A percentile compares a stretch with the other conserved stretches of the same genome.
phyloP scores from a whole-genome alignment of 2,888 invertebrate genomes.

The Rhogogaster chlorosoma region DNA sequence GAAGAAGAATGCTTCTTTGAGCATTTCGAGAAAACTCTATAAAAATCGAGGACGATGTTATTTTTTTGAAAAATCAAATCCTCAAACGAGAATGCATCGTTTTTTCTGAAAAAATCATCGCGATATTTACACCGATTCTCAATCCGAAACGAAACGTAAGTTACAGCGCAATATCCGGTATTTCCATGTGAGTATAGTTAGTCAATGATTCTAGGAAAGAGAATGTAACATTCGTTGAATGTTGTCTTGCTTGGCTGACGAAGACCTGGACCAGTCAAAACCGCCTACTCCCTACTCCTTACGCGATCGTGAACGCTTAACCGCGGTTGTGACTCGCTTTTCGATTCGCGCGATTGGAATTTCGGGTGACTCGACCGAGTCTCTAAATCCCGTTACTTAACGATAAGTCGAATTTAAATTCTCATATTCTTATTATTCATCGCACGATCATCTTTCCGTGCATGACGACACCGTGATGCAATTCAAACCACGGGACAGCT shows the following conservation, averaged over 20 bases:
- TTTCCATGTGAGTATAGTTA: constrained; percentile 16
- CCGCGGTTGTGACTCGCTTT: constrained; percentile 40
- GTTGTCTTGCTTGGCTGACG: constrained; percentile 11
- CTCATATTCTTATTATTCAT: constrained; percentile 45
- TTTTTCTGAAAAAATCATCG: not conserved
- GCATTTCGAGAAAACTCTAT: not conserved
- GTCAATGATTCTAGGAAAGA: constrained; percentile 23
- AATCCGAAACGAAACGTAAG: not conserved
- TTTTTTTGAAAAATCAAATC: not conserved
- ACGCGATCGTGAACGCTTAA: not conserved
- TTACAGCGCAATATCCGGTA: constrained; percentile 30
- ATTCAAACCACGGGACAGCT: not conserved
- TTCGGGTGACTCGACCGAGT: constrained; percentile 49
- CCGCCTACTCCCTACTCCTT: constrained; percentile 37
- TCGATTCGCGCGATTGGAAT: constrained; percentile 49
- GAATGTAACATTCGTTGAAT: constrained; percentile 19
- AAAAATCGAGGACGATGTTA: no score
- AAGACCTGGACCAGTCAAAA: constrained; percentile 40
- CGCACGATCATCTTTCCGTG: constrained; percentile 38
- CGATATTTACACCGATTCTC: not conserved
- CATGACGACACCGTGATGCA: constrained; percentile 47
- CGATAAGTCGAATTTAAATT: constrained; percentile 48
- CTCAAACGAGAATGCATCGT: not conserved
- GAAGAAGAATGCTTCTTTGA: not conserved
- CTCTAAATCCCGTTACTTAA: constrained; percentile 44